These are phyloP conservation scores for Anguilla pacifica DNA, from an alignment of 2,797 vertebrate genomes.

Conservation along the genomic window DNA sequence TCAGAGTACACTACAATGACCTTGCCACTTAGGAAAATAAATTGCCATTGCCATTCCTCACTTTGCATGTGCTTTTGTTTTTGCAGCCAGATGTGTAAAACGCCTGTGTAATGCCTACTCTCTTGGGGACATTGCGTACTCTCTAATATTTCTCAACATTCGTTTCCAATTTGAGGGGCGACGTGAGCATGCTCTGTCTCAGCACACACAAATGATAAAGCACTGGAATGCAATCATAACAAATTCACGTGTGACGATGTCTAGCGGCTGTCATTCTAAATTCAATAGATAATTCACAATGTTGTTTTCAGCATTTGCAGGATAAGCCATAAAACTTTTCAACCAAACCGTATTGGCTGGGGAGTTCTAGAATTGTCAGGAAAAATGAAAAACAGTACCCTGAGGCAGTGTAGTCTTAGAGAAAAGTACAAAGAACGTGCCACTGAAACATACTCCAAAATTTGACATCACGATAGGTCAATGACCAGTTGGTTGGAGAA, in stretches of 20 bases:
- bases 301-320: not conserved
- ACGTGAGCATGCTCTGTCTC: not conserved
- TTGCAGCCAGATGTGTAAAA: slow-evolving; percentile 48
- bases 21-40: slow-evolving; percentile 50
- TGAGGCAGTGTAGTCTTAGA: not conserved
- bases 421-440: not conserved
- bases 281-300: not conserved
- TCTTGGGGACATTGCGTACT: not conserved
- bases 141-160: slow-evolving; percentile 1
- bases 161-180: not conserved
- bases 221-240: not conserved
- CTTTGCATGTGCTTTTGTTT: slow-evolving; percentile 41
- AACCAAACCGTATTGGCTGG: not conserved
- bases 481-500: slow-evolving; percentile 7
- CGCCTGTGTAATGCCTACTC: not conserved
- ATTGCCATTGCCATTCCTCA: slow-evolving; percentile 32
- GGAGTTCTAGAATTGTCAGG: not conserved
- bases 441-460: not conserved
- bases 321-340: not conserved
- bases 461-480: not conserved
- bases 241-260: not conserved
- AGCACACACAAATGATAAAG: not conserved
- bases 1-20: slow-evolving; percentile 45
- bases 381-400: not conserved
- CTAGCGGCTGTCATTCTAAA: not conserved